Evolutionary conservation across 2,888 invertebrate species (phyloP), one percentile per base, ranked within the genome.

Genomic region (Stenodema calcarata): DNA sequence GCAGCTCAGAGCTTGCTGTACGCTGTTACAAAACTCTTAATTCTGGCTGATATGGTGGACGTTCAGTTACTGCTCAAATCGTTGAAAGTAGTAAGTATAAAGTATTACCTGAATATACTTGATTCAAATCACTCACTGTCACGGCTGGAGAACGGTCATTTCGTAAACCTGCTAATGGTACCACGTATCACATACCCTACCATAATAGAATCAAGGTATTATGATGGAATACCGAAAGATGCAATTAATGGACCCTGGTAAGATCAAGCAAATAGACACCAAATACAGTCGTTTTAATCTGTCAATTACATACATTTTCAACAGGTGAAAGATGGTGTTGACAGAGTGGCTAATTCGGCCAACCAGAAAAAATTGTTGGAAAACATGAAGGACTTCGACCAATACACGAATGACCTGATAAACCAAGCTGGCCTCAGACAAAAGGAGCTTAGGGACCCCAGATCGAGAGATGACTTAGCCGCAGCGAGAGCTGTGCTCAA

Each of bases 41-140:
- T 80, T n/a, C 54, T 80, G n/a, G 80, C 80, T 16, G 80, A 80
- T 35, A 80, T 80, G 80, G 80, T 80, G 0, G 80, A 80, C 35
- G 80, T 80, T 4, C 80, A 80, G 35, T 23, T 80, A 7, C 30
- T 80, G n/a, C 35, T 80, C 47, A 80, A 54, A 80, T 80, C 80
- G 11, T 18, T 80, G 54, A 80, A 80, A 80, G 54, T 80, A 2
- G 80, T 80, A 54, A 80, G 80, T 80, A n/a, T 50, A 50, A 50
- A 18, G 12, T 12, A 42, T 42, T 42, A n/a, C n/a, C n/a, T n/a
- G n/a, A n/a, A n/a, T n/a, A n/a, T n/a, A n/a, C n/a, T n/a, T n/a
- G n/a, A n/a, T n/a, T n/a, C n/a, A n/a, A n/a, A n/a, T n/a, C n/a
- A n/a, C n/a, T n/a, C n/a, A n/a, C n/a, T n/a, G n/a, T n/a, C n/a